phyloP scores from a whole-genome alignment of 2,797 vertebrate species.

The Eulemur mongoz region DNA sequence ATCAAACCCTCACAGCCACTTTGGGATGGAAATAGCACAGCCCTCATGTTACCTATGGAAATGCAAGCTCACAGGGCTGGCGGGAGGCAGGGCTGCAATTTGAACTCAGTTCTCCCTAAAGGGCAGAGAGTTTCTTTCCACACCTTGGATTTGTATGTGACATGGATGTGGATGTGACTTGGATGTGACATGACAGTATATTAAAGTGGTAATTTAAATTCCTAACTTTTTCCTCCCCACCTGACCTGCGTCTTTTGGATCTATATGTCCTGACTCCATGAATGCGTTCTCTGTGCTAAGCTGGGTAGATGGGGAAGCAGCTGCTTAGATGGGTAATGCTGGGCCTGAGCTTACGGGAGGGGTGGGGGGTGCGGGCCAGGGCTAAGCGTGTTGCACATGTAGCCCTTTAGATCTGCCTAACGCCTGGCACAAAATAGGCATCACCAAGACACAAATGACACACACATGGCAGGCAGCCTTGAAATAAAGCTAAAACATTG shows the following conservation, averaged over 20 bases:
- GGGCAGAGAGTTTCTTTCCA: not conserved
- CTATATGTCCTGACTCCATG: not conserved
- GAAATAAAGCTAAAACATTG: not conserved
- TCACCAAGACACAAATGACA: not conserved
- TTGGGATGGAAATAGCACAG: not conserved
- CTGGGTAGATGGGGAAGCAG: not conserved
- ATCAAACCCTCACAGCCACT: not conserved
- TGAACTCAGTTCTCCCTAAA: not conserved
- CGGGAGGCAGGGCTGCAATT: not conserved
- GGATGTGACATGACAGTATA: not conserved
- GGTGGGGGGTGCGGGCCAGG: no score
- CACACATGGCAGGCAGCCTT: not conserved
- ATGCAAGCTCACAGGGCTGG: no score
- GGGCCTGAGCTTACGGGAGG: not conserved
- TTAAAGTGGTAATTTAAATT: not conserved
- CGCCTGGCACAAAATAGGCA: not conserved
- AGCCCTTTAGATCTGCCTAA: not conserved
- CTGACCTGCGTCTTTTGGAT: not conserved
- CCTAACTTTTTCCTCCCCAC: not conserved
- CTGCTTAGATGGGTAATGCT: no score
- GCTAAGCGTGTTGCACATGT: not conserved
- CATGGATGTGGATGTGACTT: no score
- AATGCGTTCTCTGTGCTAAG: not conserved
- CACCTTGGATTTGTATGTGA: not conserved
- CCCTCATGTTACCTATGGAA: not conserved